Percentiles rank a stretch among this genome's conserved stretches.
These are phyloP conservation scores for Daptonema setosum DNA, from an alignment of 2,888 invertebrate species.

Conservation along the genomic window DNA sequence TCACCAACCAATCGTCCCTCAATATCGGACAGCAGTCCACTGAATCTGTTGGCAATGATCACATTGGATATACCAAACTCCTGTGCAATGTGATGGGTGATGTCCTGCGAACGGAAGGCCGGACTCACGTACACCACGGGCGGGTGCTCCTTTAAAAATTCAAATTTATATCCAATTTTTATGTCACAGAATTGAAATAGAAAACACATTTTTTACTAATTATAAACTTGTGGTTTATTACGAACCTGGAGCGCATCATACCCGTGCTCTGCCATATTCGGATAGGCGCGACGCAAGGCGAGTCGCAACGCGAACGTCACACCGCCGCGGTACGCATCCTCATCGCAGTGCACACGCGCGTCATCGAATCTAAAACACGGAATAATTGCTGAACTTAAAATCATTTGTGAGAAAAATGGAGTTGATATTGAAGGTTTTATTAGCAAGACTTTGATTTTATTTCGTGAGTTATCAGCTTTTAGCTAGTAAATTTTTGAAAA, in stretches of 20 bases:
- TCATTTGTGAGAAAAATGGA: neutral
- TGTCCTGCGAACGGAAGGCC: constrained; percentile 15
- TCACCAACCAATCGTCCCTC: neutral
- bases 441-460: no score
- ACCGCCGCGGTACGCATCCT: constrained; percentile 3
- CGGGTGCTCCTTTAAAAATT: constrained; percentile 9
- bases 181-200: no score
- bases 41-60: constrained; percentile 13
- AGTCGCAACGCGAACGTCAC: neutral
- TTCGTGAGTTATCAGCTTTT: no score
- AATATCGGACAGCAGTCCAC: constrained; percentile 14
- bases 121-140: constrained; percentile 21
- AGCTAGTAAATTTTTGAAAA: no score
- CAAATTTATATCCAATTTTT: no score
- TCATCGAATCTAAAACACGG: neutral
- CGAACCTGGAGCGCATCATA: neutral
- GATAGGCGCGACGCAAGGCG: constrained; percentile 1
- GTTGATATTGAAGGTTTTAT: no score
- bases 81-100: constrained; percentile 13
- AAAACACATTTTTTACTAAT: no score
- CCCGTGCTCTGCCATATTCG: neutral
- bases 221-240: no score
- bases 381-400: no score
- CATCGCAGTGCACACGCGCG: constrained; percentile 3
- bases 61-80: constrained; percentile 17